Base-by-base conservation (phyloP, 2,888 invertebrate genomes). In the Pandemis cinnamomeana region DNA sequence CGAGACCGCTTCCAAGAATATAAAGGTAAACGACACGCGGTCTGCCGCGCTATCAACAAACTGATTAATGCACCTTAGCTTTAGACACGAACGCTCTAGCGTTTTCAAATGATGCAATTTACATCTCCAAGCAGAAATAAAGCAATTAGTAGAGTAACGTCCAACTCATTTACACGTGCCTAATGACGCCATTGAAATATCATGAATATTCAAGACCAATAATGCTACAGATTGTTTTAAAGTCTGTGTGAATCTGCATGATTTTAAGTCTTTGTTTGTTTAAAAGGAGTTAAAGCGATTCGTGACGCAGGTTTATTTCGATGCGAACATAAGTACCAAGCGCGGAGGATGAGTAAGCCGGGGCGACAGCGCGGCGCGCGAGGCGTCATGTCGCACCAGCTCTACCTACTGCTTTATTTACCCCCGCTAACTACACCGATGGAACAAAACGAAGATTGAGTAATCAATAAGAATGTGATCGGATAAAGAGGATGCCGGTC, bases 11-110 rank as follows among this genome's bases (percentile, higher is more conserved):
- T 86, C 83, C 77, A 80, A 84, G 82, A 86, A 86, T 83, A 81
- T 77, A 82, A 82, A 86, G 86, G 85, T 87, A 87, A 87, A 85
- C 80, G 88, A 85, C 85, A 83, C 80, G 79, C 76, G 71, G 77
- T 75, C 76, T 74, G 55, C 36, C 71, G 61, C 71, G 58, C 62
- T 63, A 51, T 67, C 67, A 51, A 42, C 48, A 55, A 67, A 63
- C 72, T 48, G 68, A 68, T 72, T 72, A 41, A 48, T 61, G 27
- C 67, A 61, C 42, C 10, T 58, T 20, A 55, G 55, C n/a, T 27
- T 58, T 20, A 55, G 55, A 42, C 51, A n/a, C 46, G 51, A 46
- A 55, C 64, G 36, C 46, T 68, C 46, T 36, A 72, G 51, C 61
- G 11, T 63, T 15, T 68, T 46, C 51, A 68, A 72, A 63, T 36